phyloP scores from a whole-genome alignment of 2,888 invertebrate species.

The Orchestes rusci region DNA sequence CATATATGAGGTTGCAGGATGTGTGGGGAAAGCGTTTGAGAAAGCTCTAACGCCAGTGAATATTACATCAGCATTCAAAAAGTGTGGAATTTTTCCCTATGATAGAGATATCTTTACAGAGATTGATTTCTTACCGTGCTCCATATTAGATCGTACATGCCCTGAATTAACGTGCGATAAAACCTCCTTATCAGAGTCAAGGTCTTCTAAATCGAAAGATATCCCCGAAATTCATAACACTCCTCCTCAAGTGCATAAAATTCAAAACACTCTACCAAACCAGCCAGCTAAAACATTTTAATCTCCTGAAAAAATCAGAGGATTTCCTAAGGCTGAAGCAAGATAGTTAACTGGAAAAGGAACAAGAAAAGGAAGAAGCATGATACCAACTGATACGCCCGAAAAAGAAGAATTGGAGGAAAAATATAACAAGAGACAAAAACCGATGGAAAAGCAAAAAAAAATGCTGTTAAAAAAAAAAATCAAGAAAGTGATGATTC shows the following conservation, averaged over 20 bases:
- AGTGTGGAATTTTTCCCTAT: slow-evolving; percentile 3
- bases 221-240: not conserved
- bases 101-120: too few species aligned
- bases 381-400: too few species aligned
- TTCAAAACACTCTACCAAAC: not conserved
- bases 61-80: slow-evolving; percentile 6
- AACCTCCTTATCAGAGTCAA: too few species aligned
- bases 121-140: too few species aligned
- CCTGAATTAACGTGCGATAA: not conserved
- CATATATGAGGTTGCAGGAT: slow-evolving; percentile 4
- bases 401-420: too few species aligned
- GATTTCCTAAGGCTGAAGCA: too few species aligned
- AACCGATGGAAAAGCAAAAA: too few species aligned
- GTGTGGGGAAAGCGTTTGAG: slow-evolving; percentile 7
- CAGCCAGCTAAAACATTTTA: not conserved
- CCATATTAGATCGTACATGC: not conserved
- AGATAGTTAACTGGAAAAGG: not conserved
- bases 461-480: too few species aligned
- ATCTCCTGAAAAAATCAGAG: too few species aligned
- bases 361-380: not conserved
- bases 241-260: not conserved
- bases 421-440: too few species aligned
- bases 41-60: slow-evolving; percentile 1
- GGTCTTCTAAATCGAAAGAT: not conserved
- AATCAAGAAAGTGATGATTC: too few species aligned